Conservation (phyloP, 2,113 vertebrate genomes). For the Mastomys natalensis region DNA sequence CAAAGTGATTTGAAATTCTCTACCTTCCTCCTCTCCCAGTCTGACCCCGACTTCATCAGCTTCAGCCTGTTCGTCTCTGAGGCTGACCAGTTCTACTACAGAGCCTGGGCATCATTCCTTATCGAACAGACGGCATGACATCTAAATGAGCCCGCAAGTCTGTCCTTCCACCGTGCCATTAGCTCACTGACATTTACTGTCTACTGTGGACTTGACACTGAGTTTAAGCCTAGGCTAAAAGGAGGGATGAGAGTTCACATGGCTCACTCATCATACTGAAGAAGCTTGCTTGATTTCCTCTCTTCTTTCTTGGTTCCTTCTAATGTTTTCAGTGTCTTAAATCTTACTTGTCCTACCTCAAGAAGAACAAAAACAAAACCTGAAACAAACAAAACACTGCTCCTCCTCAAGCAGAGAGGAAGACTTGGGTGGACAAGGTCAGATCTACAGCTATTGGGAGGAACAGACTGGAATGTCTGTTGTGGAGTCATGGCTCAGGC, state of each 20-base stretch:
- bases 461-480: background rate
- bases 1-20: conserved; percentile 38
- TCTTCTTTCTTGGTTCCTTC: background rate
- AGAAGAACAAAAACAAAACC: background rate
- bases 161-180: background rate
- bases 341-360: background rate
- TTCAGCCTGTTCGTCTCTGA: background rate
- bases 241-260: background rate
- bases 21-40: background rate
- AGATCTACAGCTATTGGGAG: background rate
- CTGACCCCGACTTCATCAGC: conserved; percentile 26
- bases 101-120: background rate
- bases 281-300: background rate
- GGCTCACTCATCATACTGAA: background rate
- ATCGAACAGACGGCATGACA: background rate
- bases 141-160: background rate
- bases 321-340: background rate
- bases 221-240: background rate
- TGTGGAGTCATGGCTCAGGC: background rate
- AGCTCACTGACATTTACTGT: background rate
- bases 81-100: background rate
- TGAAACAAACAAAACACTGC: background rate
- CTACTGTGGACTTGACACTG: background rate
- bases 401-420: background rate
- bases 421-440: background rate